Base-by-base conservation (phyloP, 2,888 invertebrate genomes). In the Torymus aiolomorphi region DNA sequence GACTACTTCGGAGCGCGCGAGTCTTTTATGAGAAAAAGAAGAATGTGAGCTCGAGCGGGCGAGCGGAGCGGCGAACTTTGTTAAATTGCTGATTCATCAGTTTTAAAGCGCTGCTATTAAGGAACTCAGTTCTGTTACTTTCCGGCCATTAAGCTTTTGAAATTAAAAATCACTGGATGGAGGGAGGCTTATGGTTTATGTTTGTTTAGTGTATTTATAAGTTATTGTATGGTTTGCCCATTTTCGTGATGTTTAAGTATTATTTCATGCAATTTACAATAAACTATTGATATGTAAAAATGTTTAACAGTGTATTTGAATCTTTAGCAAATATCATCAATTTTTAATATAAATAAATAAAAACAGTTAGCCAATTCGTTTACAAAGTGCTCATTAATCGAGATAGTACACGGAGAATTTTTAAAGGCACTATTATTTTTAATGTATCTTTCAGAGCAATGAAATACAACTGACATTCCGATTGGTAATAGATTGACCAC, bases 1-100 rank as follows among this genome's bases (percentile, higher is more conserved):
- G 24, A 20, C 69, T 63, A 63, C 69, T 73, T 63, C 69, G 57
- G 18, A 69, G 24, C 63, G 54, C 31, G 42, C 42, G 42, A 42
- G 59, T 62, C 61, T 14, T 65, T 66, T 72, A 61, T 13, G 24
- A 70, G 70, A 62, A 73, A 73, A 52, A 20, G n/a, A 62, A 61
- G 52, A 61, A 16, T 16, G 51, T 52, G 8, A 42, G 42, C 42
- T 42, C 42, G 31, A 31, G 5, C 42, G 31, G 5, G 31, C 31
- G 42, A 42, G 42, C 42, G 42, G 42, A 42, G 69, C 69, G 10
- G 56, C 42, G 51, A 63, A 74, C 57, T 78, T 72, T 72, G 78
- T 56, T 62, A 73, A 78, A 69, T 59, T 79, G 79, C 79, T 79
- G 79, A 79, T 79, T 79, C 79, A 75, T 75, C 79, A 69, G 70